Conservation (phyloP, 1,140 invertebrate genomes). For the Euglossa dilemma region DNA sequence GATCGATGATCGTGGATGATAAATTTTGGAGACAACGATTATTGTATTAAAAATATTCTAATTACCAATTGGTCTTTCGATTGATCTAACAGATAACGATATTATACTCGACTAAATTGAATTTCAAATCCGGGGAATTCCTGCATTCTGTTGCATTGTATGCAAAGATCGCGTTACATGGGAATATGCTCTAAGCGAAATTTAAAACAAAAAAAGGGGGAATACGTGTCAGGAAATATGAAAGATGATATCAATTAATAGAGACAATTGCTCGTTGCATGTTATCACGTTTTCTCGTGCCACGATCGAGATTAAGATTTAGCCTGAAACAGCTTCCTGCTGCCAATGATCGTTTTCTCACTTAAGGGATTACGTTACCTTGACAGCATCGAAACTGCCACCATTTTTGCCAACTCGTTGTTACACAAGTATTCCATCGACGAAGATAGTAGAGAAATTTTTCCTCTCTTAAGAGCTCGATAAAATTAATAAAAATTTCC, state of each 20-base stretch:
- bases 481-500: no score
- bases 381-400: background rate
- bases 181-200: background rate
- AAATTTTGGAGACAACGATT: background rate
- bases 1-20: background rate
- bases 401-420: background rate
- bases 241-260: conserved; percentile 12
- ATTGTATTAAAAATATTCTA: no score
- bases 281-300: background rate
- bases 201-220: background rate
- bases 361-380: background rate
- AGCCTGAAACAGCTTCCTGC: background rate
- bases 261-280: background rate
- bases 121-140: no score
- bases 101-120: no score
- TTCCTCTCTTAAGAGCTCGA: no score
- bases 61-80: no score
- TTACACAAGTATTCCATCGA: background rate
- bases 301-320: background rate
- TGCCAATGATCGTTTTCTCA: background rate
- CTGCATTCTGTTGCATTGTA: background rate
- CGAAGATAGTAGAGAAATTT: no score
- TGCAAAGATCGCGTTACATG: no score
- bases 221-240: background rate
- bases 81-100: no score